These are phyloP conservation scores for Aselliscus stoliczkanus DNA, from an alignment of 2,797 vertebrate genomes.

Conservation along the genomic window DNA sequence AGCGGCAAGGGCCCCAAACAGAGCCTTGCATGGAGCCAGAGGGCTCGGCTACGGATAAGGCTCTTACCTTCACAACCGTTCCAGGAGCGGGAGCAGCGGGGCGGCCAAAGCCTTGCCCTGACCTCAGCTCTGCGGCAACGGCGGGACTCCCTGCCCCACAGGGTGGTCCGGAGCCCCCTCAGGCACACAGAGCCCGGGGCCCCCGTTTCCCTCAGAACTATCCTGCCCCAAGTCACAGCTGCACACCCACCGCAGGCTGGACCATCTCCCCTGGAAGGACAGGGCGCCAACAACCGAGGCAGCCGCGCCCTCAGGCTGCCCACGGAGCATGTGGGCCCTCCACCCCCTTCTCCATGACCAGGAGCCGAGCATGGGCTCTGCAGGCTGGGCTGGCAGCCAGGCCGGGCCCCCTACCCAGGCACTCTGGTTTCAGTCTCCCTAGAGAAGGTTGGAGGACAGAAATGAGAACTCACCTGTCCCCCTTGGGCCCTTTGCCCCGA, in stretches of 20 bases:
- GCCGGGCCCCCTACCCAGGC: neutral
- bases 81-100: accelerated
- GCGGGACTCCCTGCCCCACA: neutral
- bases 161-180: neutral
- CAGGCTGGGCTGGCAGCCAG: neutral
- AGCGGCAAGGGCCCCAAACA: neutral
- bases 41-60: neutral
- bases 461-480: conserved; percentile 72
- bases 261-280: neutral
- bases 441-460: neutral
- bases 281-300: accelerated
- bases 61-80: neutral
- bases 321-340: accelerated
- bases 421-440: neutral
- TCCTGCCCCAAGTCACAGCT: neutral
- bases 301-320: neutral
- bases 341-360: neutral
- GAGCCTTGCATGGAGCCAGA: neutral
- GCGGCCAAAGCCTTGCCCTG: neutral
- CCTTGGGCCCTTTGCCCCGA: conserved; percentile 73
- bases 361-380: neutral
- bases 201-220: neutral
- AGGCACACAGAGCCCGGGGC: neutral
- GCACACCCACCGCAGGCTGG: neutral
- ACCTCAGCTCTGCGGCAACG: neutral